Evolutionary conservation across 1,140 invertebrate genomes (phyloP).

Genomic region (Mya arenaria): DNA sequence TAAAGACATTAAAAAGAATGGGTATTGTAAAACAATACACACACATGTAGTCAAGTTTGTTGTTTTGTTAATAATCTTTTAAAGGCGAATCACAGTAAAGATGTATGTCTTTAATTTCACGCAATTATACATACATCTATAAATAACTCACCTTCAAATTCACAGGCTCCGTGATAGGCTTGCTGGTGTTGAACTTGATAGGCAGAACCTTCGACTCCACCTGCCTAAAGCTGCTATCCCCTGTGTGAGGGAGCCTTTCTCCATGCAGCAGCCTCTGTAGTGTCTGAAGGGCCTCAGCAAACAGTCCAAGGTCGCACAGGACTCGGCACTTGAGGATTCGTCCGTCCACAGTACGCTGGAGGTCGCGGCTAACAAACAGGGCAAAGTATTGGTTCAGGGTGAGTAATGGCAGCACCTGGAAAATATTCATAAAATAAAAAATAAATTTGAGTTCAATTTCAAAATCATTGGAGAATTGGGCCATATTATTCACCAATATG

Average conservation of each 20-base stretch:
- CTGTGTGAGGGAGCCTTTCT: constrained; percentile 78
- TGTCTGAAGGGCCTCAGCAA: constrained; percentile 74
- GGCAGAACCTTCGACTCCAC: constrained; percentile 70
- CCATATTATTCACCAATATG: no score
- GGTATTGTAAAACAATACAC: no score
- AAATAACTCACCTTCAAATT: constrained; percentile 74
- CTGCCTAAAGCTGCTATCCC: constrained; percentile 77
- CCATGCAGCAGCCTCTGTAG: constrained; percentile 78
- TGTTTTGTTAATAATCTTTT: no score
- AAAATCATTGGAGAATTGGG: no score
- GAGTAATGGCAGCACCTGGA: constrained; percentile 78
- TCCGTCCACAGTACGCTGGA: constrained; percentile 78
- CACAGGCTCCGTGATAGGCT: constrained; percentile 70
- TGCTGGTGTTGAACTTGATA: constrained; percentile 71
- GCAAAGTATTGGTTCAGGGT: constrained; percentile 79
- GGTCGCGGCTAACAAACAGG: constrained; percentile 78
- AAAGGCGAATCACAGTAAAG: no score
- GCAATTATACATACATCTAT: no score
- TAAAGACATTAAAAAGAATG: no score
- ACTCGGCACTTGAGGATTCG: constrained; percentile 77
- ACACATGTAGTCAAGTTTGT: no score
- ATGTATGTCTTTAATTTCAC: no score
- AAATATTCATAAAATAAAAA: no score
- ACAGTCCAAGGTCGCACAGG: constrained; percentile 77
- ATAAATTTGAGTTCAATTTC: no score